Conservation (phyloP, 2,888 invertebrate genomes). For the Alviniconcha strummeri region DNA sequence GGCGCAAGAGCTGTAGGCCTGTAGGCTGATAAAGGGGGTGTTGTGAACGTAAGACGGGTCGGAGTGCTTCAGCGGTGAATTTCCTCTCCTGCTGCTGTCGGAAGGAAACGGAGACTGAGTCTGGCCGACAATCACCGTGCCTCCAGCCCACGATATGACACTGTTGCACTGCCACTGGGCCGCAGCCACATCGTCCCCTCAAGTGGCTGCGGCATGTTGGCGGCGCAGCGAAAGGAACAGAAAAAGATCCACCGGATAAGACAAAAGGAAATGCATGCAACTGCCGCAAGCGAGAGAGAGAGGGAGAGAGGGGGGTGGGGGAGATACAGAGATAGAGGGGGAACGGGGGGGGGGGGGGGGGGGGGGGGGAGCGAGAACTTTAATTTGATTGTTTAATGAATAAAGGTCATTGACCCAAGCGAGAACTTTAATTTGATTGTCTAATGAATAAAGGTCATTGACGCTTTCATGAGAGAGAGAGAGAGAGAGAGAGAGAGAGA, state of each 20-base stretch:
- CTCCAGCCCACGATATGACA: neutral
- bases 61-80: conserved; percentile 16
- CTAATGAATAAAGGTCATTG: no score
- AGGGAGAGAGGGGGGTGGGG: neutral
- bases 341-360: no score
- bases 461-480: neutral
- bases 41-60: neutral
- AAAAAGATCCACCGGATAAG: conserved; percentile 8
- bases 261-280: conserved; percentile 12
- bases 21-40: neutral
- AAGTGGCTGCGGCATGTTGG: neutral
- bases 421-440: neutral
- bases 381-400: no score
- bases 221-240: neutral
- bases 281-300: neutral
- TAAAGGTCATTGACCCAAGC: neutral
- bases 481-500: conserved; percentile 10
- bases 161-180: no score
- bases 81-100: conserved; percentile 14
- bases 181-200: neutral
- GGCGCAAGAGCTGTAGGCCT: no score
- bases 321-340: neutral
- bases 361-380: neutral
- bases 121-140: neutral
- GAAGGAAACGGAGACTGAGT: conserved; percentile 9